phyloP scores from a whole-genome alignment of 1,140 invertebrate species.

The Nylanderia fulva region DNA sequence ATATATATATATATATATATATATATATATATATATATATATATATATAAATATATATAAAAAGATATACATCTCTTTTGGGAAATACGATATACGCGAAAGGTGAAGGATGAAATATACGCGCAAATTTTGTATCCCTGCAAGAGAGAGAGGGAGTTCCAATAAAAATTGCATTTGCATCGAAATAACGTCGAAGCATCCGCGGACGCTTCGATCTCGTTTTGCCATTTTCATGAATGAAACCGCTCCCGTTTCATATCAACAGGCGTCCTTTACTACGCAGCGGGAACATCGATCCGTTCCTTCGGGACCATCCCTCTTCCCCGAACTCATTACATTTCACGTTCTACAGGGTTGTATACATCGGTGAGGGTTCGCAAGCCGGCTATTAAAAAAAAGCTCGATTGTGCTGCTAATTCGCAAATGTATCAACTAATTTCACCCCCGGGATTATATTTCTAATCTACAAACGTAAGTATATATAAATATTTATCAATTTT shows the following conservation, averaged over 20 bases:
- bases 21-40: neutral
- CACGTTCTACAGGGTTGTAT: constrained; percentile 56
- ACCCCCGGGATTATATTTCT: neutral
- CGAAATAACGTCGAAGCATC: constrained; percentile 2
- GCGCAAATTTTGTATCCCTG: neutral
- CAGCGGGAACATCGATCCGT: constrained; percentile 68
- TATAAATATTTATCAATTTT: no score
- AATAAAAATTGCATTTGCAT: constrained; percentile 35
- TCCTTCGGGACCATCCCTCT: constrained; percentile 63
- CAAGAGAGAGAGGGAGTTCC: no score
- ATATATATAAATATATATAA: neutral
- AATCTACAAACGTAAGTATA: neutral
- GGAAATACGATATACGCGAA: neutral
- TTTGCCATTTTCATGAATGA: constrained; percentile 75
- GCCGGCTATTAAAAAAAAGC: constrained; percentile 3
- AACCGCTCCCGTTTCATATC: constrained; percentile 63
- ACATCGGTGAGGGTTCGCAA: neutral
- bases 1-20: neutral
- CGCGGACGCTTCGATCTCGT: constrained; percentile 3
- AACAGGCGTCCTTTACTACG: constrained; percentile 77
- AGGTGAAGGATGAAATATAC: neutral
- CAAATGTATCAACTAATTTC: constrained; percentile 17
- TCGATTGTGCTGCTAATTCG: constrained; percentile 24
- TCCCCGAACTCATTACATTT: constrained; percentile 46
- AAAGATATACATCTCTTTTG: neutral